These are phyloP conservation scores for Paralichthys olivaceus DNA, from an alignment of 2,113 vertebrate species.

Conservation along the genomic window DNA sequence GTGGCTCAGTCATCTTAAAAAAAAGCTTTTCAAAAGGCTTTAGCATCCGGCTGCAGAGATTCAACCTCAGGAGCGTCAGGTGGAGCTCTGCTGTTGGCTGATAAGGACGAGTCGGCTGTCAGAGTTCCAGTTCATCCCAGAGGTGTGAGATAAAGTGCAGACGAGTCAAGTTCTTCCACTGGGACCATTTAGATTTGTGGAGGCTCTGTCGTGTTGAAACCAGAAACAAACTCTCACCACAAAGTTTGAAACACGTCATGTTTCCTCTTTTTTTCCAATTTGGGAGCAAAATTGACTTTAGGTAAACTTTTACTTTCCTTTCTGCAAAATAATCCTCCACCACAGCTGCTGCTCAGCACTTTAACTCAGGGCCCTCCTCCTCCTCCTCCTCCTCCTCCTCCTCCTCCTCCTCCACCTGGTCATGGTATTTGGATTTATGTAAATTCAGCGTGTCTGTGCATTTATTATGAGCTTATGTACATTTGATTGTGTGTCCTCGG, in stretches of 20 bases:
- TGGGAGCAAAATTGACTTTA: too few species aligned
- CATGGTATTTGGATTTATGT: slow-evolving; percentile 10
- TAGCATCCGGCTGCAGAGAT: not conserved
- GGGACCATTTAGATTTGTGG: too few species aligned
- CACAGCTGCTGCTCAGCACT: too few species aligned
- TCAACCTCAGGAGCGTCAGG: not conserved
- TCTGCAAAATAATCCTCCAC: too few species aligned
- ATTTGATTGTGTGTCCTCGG: not conserved
- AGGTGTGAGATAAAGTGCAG: not conserved
- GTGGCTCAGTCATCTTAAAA: not conserved
- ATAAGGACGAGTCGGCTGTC: not conserved
- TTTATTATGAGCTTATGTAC: not conserved
- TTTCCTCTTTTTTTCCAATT: too few species aligned
- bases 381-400: not conserved
- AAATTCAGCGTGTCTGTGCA: slow-evolving; percentile 14
- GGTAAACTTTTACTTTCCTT: too few species aligned
- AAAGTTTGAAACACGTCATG: not conserved
- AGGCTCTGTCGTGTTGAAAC: not conserved
- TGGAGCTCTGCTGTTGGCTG: not conserved
- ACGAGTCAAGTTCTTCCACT: not conserved
- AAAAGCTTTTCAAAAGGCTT: not conserved
- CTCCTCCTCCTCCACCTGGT: not conserved
- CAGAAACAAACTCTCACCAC: too few species aligned
- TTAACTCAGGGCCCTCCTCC: not conserved
- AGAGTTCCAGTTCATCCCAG: not conserved